Base-by-base conservation (phyloP, 2,797 vertebrate species). In the Cottoperca gobio region DNA sequence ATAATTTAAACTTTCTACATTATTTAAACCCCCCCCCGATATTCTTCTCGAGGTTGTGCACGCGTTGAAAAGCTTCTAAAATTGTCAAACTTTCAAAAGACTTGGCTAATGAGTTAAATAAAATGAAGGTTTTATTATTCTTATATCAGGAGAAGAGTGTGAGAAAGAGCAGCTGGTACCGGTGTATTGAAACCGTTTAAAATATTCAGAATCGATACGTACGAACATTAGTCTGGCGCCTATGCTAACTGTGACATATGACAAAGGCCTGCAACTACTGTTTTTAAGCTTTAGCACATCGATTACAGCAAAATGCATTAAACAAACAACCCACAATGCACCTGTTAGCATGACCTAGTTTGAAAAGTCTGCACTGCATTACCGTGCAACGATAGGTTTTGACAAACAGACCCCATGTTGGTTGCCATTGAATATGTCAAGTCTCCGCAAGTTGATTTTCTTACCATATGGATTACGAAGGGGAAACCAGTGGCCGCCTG, bases 401-500 rank as follows among this genome's bases (percentile, higher is more conserved):
- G 63, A 73, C 57, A 69, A 49, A 63, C 65, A 33, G 10, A 64
- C 31, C 12, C 21, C 64, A 49, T 19, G 46, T 53, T 78, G 24
- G 13, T 67, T 54, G 39, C 58, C 66, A 83, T 62, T 73, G 69
- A 71, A 75, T 70, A 55, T 62, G 71, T 78, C 50, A 73, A 45
- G 64, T 61, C 39, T 45, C 58, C 45, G 53, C 55, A 33, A 45
- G 70, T 31, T 88, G 75, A 88, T 84, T 73, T 78, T 74, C 58
- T 1, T 81, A 86, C 77, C 83, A 86, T 76, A 77, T 84, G 84
- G 75, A 31, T 55, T 33, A 4, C 39, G 33, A 82, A 61, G 63
- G 87, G 87, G 75, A 87, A 86, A 87, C 75, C 68, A 68, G 7
- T 60, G 70, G 60, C 61, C 46, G 84, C 45, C 76, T 76, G 66